Percentiles rank a stretch among this genome's conserved stretches.
Evolutionary conservation across 2,113 vertebrate species (phyloP).

Genomic region (Paradisaea rubra): DNA sequence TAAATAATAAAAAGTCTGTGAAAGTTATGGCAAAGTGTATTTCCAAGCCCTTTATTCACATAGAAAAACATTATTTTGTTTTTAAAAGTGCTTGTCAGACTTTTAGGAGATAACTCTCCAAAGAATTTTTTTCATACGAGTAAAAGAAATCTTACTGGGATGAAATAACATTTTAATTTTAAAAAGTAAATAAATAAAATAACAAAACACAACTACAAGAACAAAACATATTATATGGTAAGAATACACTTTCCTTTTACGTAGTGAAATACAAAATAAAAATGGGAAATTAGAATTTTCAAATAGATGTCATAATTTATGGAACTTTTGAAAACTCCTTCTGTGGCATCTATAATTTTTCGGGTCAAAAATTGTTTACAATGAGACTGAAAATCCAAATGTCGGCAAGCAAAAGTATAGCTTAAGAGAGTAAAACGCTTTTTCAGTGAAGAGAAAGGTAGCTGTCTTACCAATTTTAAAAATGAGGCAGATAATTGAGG

Average conservation of each 20-base stretch:
- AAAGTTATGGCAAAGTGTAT: neutral
- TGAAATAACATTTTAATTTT: neutral
- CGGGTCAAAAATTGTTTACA: neutral
- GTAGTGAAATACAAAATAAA: neutral
- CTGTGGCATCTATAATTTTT: neutral
- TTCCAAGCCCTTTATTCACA: neutral
- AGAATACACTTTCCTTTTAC: neutral
- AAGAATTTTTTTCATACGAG: neutral
- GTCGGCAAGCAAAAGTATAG: neutral
- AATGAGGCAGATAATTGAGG: accelerated
- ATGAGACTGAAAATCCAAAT: neutral
- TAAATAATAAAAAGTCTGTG: neutral
- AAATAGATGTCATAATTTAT: neutral
- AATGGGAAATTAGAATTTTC: neutral
- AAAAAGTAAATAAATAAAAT: neutral
- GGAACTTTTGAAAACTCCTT: neutral
- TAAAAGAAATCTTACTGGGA: neutral
- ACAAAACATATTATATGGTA: neutral
- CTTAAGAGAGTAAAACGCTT: neutral
- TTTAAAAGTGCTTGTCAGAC: neutral
- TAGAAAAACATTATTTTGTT: neutral
- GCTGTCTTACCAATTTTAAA: neutral
- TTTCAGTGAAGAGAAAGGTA: neutral
- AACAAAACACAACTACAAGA: neutral
- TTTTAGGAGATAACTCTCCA: neutral